phyloP scores from a whole-genome alignment of 2,888 invertebrate genomes.

The Macrophya alboannulata region DNA sequence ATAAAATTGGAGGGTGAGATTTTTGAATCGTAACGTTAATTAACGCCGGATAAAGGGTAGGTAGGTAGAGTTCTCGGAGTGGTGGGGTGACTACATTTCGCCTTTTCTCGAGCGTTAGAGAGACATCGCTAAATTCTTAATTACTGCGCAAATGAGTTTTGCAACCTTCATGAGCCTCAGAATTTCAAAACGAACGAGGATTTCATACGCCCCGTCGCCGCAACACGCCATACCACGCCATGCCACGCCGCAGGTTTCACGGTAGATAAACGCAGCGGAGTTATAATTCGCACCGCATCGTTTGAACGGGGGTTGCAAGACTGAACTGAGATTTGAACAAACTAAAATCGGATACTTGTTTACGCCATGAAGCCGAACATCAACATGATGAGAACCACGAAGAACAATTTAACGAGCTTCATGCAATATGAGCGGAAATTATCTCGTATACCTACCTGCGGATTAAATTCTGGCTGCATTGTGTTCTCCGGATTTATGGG shows the following conservation, averaged over 20 bases:
- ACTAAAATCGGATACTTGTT: not conserved
- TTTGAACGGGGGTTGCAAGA: not conserved
- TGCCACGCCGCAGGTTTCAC: not conserved
- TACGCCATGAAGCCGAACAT: not conserved
- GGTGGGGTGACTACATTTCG: slow-evolving; percentile 29
- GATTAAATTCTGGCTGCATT: not conserved
- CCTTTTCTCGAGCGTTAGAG: slow-evolving; percentile 39
- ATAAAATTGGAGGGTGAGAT: slow-evolving; percentile 8
- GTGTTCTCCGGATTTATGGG: not conserved
- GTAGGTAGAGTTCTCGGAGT: not conserved
- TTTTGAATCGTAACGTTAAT: slow-evolving; percentile 49
- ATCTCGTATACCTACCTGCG: too few relatives aligned
- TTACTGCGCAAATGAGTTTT: slow-evolving; percentile 54
- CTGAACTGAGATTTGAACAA: not conserved
- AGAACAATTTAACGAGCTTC: not conserved
- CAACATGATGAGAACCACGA: not conserved
- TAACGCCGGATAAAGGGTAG: slow-evolving; percentile 38
- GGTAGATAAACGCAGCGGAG: slow-evolving; percentile 31
- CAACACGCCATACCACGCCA: not conserved
- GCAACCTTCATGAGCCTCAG: slow-evolving; percentile 46
- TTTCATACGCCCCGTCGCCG: not conserved
- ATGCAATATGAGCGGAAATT: not conserved
- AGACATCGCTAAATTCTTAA: slow-evolving; percentile 55
- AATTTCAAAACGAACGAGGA: slow-evolving; percentile 44
- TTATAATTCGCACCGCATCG: not conserved